Evolutionary conservation across 2,113 vertebrate species (phyloP).

Genomic region (Danionella cerebrum): DNA sequence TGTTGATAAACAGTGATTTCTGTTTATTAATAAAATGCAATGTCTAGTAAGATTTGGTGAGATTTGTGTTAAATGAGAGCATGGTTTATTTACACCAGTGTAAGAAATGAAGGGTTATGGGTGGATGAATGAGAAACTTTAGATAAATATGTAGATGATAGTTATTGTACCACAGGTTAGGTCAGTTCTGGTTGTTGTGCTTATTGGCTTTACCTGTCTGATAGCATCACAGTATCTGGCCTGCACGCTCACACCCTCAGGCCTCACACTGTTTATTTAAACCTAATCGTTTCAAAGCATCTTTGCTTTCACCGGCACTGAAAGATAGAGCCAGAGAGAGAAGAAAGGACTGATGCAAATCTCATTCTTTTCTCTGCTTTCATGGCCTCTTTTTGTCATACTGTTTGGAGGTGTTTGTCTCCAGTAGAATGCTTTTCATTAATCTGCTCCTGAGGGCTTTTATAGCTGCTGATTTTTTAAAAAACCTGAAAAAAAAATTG

Average conservation of each 20-base stretch:
- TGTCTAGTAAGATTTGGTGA: too few species aligned
- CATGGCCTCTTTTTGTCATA: constrained; percentile 17
- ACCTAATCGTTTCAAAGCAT: constrained; percentile 32
- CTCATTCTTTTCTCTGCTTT: constrained; percentile 13
- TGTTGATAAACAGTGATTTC: too few species aligned
- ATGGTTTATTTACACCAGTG: too few species aligned
- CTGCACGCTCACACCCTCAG: constrained; percentile 22
- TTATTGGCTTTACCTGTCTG: constrained; percentile 26
- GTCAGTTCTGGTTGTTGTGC: constrained; percentile 14
- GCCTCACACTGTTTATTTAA: constrained; percentile 31
- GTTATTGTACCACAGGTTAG: background rate
- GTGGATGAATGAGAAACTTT: background rate
- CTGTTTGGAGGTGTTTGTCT: constrained; percentile 12
- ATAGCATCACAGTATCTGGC: constrained; percentile 26
- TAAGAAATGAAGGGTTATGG: background rate
- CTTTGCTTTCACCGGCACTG: constrained; percentile 32
- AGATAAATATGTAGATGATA: constrained; percentile 11
- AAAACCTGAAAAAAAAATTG: background rate
- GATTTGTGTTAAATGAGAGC: too few species aligned
- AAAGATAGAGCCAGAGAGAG: constrained; percentile 21
- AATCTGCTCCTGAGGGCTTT: constrained; percentile 8
- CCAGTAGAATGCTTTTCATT: constrained; percentile 9
- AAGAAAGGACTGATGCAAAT: constrained; percentile 25
- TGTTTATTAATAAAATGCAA: too few species aligned
- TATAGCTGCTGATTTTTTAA: constrained; percentile 8